phyloP scores from a whole-genome alignment of 2,888 invertebrate genomes.

The Diaprepes abbreviatus region DNA sequence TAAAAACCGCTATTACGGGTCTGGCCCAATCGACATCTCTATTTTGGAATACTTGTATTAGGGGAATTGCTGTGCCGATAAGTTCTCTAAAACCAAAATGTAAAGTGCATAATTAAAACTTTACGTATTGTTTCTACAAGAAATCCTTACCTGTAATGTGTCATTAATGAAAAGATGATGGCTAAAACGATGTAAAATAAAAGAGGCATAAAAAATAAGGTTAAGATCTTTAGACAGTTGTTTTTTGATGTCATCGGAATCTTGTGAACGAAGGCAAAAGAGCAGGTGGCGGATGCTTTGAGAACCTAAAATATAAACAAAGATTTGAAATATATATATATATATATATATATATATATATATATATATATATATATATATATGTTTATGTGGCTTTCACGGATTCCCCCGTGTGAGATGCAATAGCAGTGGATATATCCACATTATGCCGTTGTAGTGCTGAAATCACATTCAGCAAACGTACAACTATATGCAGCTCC shows the following conservation, averaged over 20 bases:
- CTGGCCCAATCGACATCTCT: constrained; percentile 74
- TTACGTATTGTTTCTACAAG: no score
- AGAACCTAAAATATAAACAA: constrained; percentile 63
- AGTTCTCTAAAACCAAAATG: constrained; percentile 70
- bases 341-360: no score
- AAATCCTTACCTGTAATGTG: constrained; percentile 65
- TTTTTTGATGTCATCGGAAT: constrained; percentile 60
- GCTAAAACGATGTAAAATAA: constrained; percentile 61
- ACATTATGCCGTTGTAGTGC: no score
- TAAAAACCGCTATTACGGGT: constrained; percentile 73
- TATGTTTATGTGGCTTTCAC: no score
- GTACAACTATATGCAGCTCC: no score
- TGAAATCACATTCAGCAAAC: no score
- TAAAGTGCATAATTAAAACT: no score
- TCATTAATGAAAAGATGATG: constrained; percentile 66
- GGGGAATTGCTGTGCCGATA: constrained; percentile 73
- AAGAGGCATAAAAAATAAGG: constrained; percentile 64
- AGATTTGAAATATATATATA: no score
- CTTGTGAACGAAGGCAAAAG: constrained; percentile 65
- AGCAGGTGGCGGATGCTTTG: constrained; percentile 65
- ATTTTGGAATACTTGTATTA: constrained; percentile 73
- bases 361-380: no score
- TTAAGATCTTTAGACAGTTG: constrained; percentile 59
- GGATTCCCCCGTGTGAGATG: no score
- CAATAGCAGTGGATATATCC: no score